Base-by-base conservation (phyloP, 2,888 invertebrate genomes). In the Cantharis nigra region DNA sequence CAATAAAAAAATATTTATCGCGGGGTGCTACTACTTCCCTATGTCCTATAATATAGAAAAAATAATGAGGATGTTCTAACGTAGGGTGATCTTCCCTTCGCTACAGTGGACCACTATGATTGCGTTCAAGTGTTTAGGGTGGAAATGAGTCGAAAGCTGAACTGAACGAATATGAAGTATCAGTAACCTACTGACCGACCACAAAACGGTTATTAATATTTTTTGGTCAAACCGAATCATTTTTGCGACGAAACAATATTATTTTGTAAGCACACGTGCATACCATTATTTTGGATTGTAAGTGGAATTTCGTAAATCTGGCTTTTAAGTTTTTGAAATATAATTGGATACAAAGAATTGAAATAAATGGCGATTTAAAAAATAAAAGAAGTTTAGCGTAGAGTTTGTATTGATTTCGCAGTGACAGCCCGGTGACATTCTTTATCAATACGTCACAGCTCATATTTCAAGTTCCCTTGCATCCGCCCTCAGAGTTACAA, bases 401-500 rank as follows among this genome's bases (percentile, higher is more conserved):
- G 86, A 87, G 86, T 85, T 86, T 78, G 87, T 89, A 89, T 89
- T 88, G 89, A 89, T 89, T 90, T 89, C 89, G 89, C 89, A 89
- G 89, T 90, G 91, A 92, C 92, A 91, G 92, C 91, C 91, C 91
- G 90, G 91, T 91, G 92, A 92, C 92, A 92, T 91, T 91, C 90
- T 91, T 90, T 91, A 91, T 91, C 91, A 91, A 90, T 90, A 89
- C 90, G 89, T 89, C 89, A 89, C 87, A 88, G 88, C 88, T 89
- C 88, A 89, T 89, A 89, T 89, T 88, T 89, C 89, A 88, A 88
- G 88, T 89, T 87, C 87, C 87, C 88, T 87, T 87, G 88, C 88
- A 87, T 87, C 87, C 88, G 87, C 87, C 90, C 89, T 89, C 88
- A 83, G 84, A 87, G 87, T 87, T 88, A 90, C 91, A 91, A 92